A percentile compares a stretch with the other conserved stretches of the same genome.
Evolutionary conservation across 2,797 vertebrate genomes (phyloP).

Genomic region (Silurus aristotelis): DNA sequence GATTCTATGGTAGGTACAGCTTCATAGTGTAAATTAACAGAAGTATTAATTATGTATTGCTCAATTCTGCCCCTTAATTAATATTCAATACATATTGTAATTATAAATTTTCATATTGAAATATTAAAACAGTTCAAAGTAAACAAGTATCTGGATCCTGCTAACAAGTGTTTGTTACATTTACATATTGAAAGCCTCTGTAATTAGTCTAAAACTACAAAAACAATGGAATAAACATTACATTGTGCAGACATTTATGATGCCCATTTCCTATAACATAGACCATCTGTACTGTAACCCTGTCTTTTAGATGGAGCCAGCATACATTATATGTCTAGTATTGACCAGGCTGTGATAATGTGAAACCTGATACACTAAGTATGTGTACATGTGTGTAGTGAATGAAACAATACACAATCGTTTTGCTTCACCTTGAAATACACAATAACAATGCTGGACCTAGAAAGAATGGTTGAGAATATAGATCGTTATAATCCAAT

Average conservation of each 20-base stretch:
- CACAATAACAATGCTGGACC: neutral
- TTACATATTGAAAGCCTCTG: neutral
- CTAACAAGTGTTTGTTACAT: neutral
- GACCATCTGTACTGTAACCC: neutral
- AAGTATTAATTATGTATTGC: neutral
- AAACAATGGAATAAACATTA: neutral
- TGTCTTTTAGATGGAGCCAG: slow-evolving; percentile 17
- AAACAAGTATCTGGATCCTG: neutral
- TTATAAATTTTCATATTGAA: neutral
- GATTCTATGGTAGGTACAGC: neutral
- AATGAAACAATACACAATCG: neutral
- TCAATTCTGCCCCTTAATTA: neutral
- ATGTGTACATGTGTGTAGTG: neutral
- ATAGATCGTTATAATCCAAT: neutral
- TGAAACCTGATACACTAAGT: neutral
- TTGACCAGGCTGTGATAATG: slow-evolving; percentile 12
- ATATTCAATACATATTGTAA: neutral
- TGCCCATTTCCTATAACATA: neutral
- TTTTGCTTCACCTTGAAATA: neutral
- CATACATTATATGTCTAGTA: slow-evolving; percentile 31
- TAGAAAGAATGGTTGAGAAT: neutral
- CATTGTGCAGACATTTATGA: neutral
- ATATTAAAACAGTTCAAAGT: neutral
- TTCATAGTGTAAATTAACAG: neutral
- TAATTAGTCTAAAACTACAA: neutral